Percentiles rank a stretch among this genome's conserved stretches.
Conservation (phyloP, 1,140 invertebrate genomes). For the Drosophila murphyi region DNA sequence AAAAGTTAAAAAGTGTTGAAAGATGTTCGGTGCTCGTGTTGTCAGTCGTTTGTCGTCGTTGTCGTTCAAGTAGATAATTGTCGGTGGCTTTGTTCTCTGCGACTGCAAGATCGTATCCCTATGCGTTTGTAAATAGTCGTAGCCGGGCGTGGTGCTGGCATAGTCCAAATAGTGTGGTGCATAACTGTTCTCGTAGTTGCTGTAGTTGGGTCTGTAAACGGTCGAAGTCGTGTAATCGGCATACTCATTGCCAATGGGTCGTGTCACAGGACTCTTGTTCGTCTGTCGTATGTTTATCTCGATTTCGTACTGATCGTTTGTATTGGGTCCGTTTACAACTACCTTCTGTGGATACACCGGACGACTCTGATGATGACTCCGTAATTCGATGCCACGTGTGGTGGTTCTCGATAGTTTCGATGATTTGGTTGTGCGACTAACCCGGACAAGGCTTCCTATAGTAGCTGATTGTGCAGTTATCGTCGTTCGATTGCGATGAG, state of each 20-base stretch:
- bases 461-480: neutral
- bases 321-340: slow-evolving; percentile 68
- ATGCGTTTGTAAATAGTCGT: slow-evolving; percentile 51
- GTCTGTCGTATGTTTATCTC: slow-evolving; percentile 84
- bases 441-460: slow-evolving; percentile 1
- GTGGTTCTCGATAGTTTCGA: slow-evolving; percentile 56
- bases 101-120: slow-evolving; percentile 29
- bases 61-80: slow-evolving; percentile 78
- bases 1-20: slow-evolving; percentile 74
- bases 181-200: slow-evolving; percentile 54
- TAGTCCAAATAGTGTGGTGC: slow-evolving; percentile 62
- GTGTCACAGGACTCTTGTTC: slow-evolving; percentile 62
- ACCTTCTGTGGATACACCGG: slow-evolving; percentile 72
- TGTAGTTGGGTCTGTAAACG: slow-evolving; percentile 57
- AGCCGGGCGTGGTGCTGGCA: slow-evolving; percentile 57
- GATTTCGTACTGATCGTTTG: slow-evolving; percentile 80
- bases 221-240: slow-evolving; percentile 61
- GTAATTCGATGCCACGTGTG: slow-evolving; percentile 55
- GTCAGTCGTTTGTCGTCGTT: slow-evolving; percentile 63
- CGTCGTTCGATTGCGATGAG: slow-evolving; percentile 25
- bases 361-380: slow-evolving; percentile 67
- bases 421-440: slow-evolving; percentile 47
- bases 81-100: slow-evolving; percentile 76
- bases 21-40: slow-evolving; percentile 67
- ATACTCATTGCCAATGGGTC: slow-evolving; percentile 45